Percentiles rank a stretch among this genome's conserved stretches.
Evolutionary conservation across 2,888 invertebrate genomes (phyloP).

Genomic region (Horisme vitalbata): DNA sequence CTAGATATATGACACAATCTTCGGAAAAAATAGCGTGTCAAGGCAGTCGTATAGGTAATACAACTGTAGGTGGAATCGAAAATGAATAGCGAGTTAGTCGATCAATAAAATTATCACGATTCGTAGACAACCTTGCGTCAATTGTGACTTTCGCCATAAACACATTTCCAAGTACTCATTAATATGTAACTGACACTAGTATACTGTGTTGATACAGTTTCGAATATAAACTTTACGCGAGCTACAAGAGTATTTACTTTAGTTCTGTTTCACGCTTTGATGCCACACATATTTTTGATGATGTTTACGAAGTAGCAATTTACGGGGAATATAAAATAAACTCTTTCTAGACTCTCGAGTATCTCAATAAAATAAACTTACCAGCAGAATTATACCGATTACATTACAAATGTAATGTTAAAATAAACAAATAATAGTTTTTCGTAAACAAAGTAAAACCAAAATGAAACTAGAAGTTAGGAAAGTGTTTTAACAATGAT

Average conservation of each 20-base stretch:
- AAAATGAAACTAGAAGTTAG: no score
- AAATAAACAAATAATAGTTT: no score
- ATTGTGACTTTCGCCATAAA: slow-evolving; percentile 27
- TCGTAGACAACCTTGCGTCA: slow-evolving; percentile 19
- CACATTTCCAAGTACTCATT: slow-evolving; percentile 29
- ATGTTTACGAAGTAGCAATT: slow-evolving; percentile 9
- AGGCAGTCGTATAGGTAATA: background rate
- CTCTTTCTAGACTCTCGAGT: background rate
- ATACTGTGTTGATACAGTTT: slow-evolving; percentile 27
- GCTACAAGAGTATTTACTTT: slow-evolving; percentile 18
- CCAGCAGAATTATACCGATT: no score
- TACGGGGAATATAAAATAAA: background rate
- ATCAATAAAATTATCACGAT: slow-evolving; percentile 22
- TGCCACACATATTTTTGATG: slow-evolving; percentile 19
- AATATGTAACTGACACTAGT: slow-evolving; percentile 28
- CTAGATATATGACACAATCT: no score
- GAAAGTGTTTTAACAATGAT: no score
- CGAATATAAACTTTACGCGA: slow-evolving; percentile 25
- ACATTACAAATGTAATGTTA: no score
- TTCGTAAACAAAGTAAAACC: no score
- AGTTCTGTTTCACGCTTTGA: slow-evolving; percentile 22
- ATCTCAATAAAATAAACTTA: no score
- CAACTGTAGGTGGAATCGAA: background rate
- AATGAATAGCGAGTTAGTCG: background rate
- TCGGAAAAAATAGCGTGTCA: no score